phyloP scores from a whole-genome alignment of 2,113 vertebrate genomes.

The Chroicocephalus ridibundus region DNA sequence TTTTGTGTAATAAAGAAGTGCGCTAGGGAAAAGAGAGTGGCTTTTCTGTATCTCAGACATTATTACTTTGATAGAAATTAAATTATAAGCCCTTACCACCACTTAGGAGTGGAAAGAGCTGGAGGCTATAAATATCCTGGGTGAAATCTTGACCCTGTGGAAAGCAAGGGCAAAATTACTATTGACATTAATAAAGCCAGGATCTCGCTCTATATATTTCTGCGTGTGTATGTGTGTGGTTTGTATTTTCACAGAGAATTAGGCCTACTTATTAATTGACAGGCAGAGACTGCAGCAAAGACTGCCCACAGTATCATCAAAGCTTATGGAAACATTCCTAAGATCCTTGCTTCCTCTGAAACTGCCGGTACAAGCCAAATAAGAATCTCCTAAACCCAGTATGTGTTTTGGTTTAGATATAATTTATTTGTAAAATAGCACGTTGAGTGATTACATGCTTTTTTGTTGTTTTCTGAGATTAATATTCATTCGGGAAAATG shows the following conservation, averaged over 20 bases:
- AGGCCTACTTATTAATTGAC: not conserved
- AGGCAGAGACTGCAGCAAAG: not conserved
- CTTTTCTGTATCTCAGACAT: not conserved
- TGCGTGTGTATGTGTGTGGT: not conserved
- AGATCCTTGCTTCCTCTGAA: not conserved
- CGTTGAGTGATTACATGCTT: not conserved
- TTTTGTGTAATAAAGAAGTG: not conserved
- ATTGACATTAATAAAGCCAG: not conserved
- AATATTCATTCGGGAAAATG: not conserved
- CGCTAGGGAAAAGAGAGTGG: not conserved
- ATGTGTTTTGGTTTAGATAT: not conserved
- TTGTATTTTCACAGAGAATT: not conserved
- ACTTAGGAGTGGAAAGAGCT: not conserved
- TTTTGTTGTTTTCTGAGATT: not conserved
- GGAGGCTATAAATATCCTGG: not conserved
- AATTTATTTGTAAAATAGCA: not conserved
- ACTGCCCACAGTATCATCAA: not conserved
- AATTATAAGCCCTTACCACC: slow-evolving; percentile 5
- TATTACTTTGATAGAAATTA: slow-evolving; percentile 28
- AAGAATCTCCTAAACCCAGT: not conserved
- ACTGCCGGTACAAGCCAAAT: not conserved
- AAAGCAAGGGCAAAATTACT: not conserved
- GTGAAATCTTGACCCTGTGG: not conserved
- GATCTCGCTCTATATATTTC: not conserved
- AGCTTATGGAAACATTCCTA: not conserved